Conservation (phyloP, 2,888 invertebrate species). For the Monoplex corrugatus region DNA sequence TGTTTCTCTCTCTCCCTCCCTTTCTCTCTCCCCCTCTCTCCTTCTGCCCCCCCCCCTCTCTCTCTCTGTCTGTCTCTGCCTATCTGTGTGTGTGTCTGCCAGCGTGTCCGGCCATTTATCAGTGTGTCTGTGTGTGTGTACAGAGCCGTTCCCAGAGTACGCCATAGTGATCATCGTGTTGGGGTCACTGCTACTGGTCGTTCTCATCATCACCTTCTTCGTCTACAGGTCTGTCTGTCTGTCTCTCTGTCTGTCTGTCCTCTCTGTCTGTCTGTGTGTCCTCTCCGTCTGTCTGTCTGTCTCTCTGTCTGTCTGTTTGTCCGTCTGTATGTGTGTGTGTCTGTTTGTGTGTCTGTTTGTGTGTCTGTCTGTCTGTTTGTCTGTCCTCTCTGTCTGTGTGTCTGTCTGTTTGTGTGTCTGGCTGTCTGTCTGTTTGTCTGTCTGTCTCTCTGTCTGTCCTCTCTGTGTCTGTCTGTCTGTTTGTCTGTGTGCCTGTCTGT, state of each 20-base stretch:
- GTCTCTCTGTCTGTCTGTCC: background rate
- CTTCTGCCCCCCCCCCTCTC: background rate
- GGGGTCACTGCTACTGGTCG: slow-evolving; percentile 88
- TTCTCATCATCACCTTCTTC: slow-evolving; percentile 88
- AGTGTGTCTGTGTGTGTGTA: slow-evolving; percentile 37
- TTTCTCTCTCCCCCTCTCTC: background rate
- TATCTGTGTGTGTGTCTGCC: background rate
- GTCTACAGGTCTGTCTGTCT: slow-evolving; percentile 87
- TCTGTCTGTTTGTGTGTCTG: too few relatives aligned
- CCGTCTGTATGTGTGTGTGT: background rate
- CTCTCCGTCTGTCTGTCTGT: background rate
- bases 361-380: too few relatives aligned
- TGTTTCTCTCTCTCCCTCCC: background rate
- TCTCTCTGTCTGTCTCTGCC: background rate
- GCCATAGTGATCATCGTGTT: slow-evolving; percentile 92
- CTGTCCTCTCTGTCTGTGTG: too few relatives aligned
- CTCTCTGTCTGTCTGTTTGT: background rate
- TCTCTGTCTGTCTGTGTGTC: background rate
- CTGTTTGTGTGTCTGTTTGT: too few relatives aligned
- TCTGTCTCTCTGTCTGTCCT: too few relatives aligned
- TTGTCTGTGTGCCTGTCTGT: too few relatives aligned
- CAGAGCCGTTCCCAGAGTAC: slow-evolving; percentile 88
- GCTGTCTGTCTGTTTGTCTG: too few relatives aligned
- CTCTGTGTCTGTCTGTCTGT: too few relatives aligned
- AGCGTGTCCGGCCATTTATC: background rate